Evolutionary conservation across 2,888 invertebrate genomes (phyloP), one percentile per base, ranked within the genome.

Genomic region (Eupsilia transversa): DNA sequence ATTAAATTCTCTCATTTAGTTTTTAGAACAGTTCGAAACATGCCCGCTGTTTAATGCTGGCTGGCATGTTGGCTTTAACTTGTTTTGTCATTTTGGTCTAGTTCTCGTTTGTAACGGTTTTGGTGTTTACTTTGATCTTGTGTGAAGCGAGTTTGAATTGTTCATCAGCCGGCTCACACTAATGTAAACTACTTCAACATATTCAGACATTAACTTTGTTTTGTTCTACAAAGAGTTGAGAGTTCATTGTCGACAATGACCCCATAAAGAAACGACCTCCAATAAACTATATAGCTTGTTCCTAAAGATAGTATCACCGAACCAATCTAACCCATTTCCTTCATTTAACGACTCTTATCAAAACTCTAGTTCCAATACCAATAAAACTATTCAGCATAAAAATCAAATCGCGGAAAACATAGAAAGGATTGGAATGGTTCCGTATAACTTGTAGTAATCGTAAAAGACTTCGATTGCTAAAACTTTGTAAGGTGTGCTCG

Each of bases 381-480:
- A 85, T 80, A 80, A 83, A 85, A 85, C 79, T 77, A 79, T 83
- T 85, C 72, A 77, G 75, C 81, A 84, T 84, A 81, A 84, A 85
- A 75, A 83, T 80, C 49, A 69, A 74, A 78, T 79, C 74, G 71
- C 41, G 46, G 65, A 72, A 84, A 64, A 83, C 78, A 72, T 70
- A 72, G 64, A 68, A 82, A 82, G 77, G 73, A 84, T 85, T 85
- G 81, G 83, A 87, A 87, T 79, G 75, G 63, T 85, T 82, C 84
- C 71, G 80, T 82, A 86, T 89, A 89, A 79, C 81, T 83, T 80
- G 85, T 87, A 87, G 90, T 89, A 89, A 90, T 92, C 93, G 90
- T 94, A 92, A 94, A 94, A 90, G 90, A 85, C 86, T 89, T 88
- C 92, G 90, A 92, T 92, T 91, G 90, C 84, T 85, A 84, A 89